Evolutionary conservation across 2,888 invertebrate genomes (phyloP), one percentile per base, ranked within the genome.

Genomic region (Lissocephala sabroskyi): DNA sequence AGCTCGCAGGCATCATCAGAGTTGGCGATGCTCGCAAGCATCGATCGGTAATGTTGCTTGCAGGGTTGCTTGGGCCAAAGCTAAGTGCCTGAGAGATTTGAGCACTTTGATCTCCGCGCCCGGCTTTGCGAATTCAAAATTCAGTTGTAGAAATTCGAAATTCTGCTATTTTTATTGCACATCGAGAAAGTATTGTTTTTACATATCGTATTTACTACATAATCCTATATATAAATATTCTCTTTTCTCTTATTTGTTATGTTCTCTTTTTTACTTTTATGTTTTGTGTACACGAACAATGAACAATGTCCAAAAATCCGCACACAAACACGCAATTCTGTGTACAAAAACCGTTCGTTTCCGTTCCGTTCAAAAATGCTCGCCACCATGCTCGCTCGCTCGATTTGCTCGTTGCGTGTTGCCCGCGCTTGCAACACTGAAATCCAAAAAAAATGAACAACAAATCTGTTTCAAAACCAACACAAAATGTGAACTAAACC

Each of bases 241-340:
- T 67, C 73, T 76, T 68, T 63, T 79, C 64, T 68, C 71, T 67
- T 76, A 59, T 62, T 65, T 74, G 77, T 65, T 74, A 71, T 67
- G 73, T 73, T 73, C 70, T 71, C 74, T 67, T 63, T 70, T 65
- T 64, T 64, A 73, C 57, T 68, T 68, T 68, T 73, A 62, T 73
- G 62, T 76, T 74, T 64, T 65, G 58, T 62, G 58, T 68, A 58
- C 65, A 55, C 47, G 59, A 71, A 65, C 63, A 62, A 67, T 59
- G 62, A 68, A 60, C 46, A 40, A 40, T 29, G 13, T 16, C 16
- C 49, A 56, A 55, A 52, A 57, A 48, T 50, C n/a, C 26, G 47
- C 36, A 41, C 30, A 42, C 33, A 48, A 42, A 33, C 13, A 29
- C 45, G 30, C 36, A 44, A 43, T 37, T 19, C 35, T 47, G 43